Base-by-base conservation (phyloP, 2,113 vertebrate genomes). In the Saccopteryx leptura region DNA sequence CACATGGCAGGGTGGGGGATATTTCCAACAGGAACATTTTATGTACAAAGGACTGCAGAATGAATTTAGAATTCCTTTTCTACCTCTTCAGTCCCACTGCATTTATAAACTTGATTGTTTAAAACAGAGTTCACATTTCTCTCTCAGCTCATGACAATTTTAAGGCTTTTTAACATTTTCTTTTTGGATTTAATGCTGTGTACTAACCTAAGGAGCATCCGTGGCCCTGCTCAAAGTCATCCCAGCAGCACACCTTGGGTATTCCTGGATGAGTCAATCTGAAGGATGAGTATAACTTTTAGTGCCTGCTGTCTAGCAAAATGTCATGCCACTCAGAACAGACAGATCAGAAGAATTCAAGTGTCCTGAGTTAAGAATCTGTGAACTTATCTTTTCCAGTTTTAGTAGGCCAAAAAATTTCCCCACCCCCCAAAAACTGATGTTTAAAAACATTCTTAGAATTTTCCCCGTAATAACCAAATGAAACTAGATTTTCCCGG, bases 81-180 rank as follows among this genome's bases (percentile, higher is more conserved):
- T 66, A 19, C 39, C 46, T 84, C 19, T 46, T 23, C 68, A 9
- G 15, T 76, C 83, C 28, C 66, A 81, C 31, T 76, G 26, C 63
- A 96, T 92, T 92, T 95, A 85, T 81, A 94, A 85, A 74, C 39
- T 72, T 39, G 56, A 87, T 50, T 81, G 14, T 76, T 81, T 84
- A 72, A 87, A 95, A 80, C 3, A 80, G 24, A 83, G 39, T 84
- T 90, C 23, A 54, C 14, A 81, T 95, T 96, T 81, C 24, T 66
- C 50, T 90, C 78, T 60, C 46, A 86, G 46, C 89, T 94, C 31
- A 39, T 76, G 80, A 80, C n/a, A 82, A 48, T 91, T 96, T 95
- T 66, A 91, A 91, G 33, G 52, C 11, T 56, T 88, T 63, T 65
- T 7, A 93, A 79, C 26, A 75, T n/a, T 13, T 94, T 72, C 21